Evolutionary conservation across 2,797 vertebrate species (phyloP).

Genomic region (Peromyscus eremicus): DNA sequence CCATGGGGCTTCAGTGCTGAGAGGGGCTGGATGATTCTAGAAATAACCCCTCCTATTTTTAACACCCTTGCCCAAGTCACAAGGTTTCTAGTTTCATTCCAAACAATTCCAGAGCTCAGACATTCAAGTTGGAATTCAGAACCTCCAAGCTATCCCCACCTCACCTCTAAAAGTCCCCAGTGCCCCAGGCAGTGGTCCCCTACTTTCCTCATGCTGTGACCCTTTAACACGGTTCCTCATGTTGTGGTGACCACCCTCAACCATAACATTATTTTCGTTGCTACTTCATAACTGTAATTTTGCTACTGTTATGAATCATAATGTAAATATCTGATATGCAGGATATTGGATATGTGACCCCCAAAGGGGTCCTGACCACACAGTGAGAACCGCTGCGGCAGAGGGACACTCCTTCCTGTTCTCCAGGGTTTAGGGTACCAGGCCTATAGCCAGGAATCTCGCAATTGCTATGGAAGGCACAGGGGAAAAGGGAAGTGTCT

Average conservation of each 20-base stretch:
- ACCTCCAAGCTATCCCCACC: too few species aligned
- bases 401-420: accelerated
- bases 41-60: conserved; percentile 77
- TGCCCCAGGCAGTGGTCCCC: not conserved
- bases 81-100: conserved; percentile 63
- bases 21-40: conserved; percentile 26
- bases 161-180: not conserved
- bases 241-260: too few species aligned
- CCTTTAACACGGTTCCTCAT: not conserved
- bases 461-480: not conserved
- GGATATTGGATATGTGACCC: not conserved
- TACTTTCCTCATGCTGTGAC: not conserved
- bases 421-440: not conserved
- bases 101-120: not conserved
- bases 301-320: not conserved
- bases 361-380: not conserved
- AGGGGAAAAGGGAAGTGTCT: not conserved
- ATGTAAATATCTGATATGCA: not conserved
- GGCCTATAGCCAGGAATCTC: not conserved
- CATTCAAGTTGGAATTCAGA: not conserved
- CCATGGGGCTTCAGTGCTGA: not conserved
- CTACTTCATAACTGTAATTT: not conserved
- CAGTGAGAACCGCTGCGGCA: not conserved
- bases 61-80: conserved; percentile 61
- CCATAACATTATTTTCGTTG: not conserved